Percentiles rank a stretch among this genome's conserved stretches.
These are phyloP conservation scores for Pygmarrhopalites habei DNA, from an alignment of 1,140 invertebrate genomes.

Conservation along the genomic window DNA sequence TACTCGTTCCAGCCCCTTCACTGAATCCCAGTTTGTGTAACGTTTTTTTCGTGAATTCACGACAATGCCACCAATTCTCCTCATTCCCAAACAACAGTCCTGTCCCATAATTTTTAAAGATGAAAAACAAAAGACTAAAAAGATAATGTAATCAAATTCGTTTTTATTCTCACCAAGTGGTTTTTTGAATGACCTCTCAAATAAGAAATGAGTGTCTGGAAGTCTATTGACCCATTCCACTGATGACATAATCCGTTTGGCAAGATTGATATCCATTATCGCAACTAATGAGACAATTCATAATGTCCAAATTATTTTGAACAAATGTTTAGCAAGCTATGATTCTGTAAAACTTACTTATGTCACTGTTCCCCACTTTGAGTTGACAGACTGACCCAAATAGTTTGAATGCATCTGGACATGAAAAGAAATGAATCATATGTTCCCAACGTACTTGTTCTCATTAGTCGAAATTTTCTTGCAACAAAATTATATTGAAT, in stretches of 20 bases:
- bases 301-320: background rate
- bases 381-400: background rate
- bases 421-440: too few species aligned
- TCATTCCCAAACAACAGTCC: constrained; percentile 20
- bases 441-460: too few species aligned
- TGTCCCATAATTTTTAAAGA: constrained; percentile 1
- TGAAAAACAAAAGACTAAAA: background rate
- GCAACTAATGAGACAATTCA: constrained; percentile 8
- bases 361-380: background rate
- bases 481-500: too few species aligned
- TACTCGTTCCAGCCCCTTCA: constrained; percentile 22
- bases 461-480: too few species aligned
- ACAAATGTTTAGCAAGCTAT: background rate
- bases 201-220: background rate
- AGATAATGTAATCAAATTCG: too few species aligned
- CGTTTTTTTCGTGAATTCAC: constrained; percentile 16
- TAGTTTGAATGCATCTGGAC: too few species aligned
- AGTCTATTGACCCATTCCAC: constrained; percentile 17
- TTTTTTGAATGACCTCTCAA: constrained; percentile 23
- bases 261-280: constrained; percentile 20
- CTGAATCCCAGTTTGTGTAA: constrained; percentile 26
- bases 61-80: constrained; percentile 7
- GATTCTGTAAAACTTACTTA: background rate
- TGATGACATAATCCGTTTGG: constrained; percentile 22
- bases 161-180: constrained; percentile 17